phyloP scores from a whole-genome alignment of 2,797 vertebrate species.

The Hypotaenidia okinawae region DNA sequence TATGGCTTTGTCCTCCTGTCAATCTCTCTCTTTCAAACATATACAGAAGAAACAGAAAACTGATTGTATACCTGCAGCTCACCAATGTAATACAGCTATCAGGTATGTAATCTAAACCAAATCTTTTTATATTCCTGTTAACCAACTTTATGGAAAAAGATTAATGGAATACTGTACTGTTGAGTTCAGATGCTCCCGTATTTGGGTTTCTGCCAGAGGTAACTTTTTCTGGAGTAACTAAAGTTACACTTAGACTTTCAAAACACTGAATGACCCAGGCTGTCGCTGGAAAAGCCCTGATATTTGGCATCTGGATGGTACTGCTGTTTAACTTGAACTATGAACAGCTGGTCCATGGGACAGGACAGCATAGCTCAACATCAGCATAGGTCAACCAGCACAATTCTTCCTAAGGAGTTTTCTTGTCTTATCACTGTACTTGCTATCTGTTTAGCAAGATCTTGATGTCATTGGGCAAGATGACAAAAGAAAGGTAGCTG shows the following conservation, averaged over 20 bases:
- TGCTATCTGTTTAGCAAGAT: neutral
- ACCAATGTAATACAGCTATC: constrained; percentile 46
- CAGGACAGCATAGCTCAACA: neutral
- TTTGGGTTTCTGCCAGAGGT: constrained; percentile 12
- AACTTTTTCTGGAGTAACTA: neutral
- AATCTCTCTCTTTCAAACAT: constrained; percentile 78
- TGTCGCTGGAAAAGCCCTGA: neutral
- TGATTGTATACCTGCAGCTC: constrained; percentile 73
- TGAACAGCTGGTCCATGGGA: neutral
- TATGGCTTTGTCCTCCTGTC: neutral
- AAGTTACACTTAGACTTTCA: neutral
- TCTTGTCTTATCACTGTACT: neutral
- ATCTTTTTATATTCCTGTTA: neutral
- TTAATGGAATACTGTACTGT: neutral
- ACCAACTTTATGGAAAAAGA: neutral
- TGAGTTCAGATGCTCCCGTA: neutral
- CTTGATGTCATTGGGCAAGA: neutral
- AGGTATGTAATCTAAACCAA: constrained; percentile 66
- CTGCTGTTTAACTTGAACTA: neutral
- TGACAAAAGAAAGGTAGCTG: neutral
- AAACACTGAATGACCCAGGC: neutral
- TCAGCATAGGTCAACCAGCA: neutral
- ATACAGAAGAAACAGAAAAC: constrained; percentile 90
- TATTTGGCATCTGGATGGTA: neutral
- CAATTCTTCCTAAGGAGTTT: neutral